Evolutionary conservation across 2,888 invertebrate genomes (phyloP).

Genomic region (Machimus rusticus): DNA sequence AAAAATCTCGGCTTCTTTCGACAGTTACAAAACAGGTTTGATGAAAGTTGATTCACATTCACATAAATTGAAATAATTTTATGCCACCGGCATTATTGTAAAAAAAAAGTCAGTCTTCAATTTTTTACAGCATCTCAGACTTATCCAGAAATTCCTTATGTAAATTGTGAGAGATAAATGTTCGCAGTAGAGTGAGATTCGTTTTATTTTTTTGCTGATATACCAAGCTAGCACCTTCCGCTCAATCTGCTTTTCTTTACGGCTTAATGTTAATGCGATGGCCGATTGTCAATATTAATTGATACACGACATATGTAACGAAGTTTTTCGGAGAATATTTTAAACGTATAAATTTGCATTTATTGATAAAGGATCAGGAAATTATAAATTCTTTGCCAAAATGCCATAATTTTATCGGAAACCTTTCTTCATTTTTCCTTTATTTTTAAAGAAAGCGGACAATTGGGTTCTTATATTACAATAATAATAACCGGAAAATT

Average conservation of each 20-base stretch:
- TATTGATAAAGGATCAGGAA: not conserved
- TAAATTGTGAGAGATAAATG: conserved; percentile 4
- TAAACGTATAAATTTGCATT: not conserved
- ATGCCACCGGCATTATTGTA: not conserved
- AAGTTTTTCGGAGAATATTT: not conserved
- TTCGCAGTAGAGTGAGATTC: not conserved
- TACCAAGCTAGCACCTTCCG: not conserved
- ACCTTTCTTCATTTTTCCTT: not conserved
- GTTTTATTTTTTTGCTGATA: not conserved
- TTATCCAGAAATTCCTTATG: conserved; percentile 1
- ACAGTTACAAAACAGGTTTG: conserved; percentile 30
- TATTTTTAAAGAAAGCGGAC: not conserved
- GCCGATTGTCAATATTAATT: not conserved
- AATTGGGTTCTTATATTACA: not conserved
- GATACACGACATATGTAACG: not conserved
- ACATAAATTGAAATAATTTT: conserved; percentile 12
- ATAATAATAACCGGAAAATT: not conserved
- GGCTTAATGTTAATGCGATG: not conserved
- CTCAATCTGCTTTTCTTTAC: not conserved
- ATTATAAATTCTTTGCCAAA: not conserved
- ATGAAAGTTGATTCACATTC: conserved; percentile 25
- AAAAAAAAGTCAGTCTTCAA: not conserved
- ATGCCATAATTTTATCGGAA: not conserved
- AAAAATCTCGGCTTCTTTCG: not conserved
- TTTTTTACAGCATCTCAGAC: not conserved